Conservation (phyloP, 1,140 invertebrate species). For the Drosophila willistoni region DNA sequence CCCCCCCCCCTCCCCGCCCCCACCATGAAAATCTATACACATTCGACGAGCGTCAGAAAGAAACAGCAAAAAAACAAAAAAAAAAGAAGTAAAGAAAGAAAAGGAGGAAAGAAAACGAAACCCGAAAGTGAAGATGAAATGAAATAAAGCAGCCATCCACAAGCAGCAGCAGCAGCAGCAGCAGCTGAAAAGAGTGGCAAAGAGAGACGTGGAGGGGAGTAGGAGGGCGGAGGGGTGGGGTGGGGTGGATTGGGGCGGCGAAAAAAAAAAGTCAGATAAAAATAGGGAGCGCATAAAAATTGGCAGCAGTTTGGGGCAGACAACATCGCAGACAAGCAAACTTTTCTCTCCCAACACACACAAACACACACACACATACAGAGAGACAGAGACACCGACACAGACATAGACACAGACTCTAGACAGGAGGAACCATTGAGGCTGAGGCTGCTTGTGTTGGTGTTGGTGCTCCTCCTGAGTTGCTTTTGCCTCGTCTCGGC, state of each 20-base stretch:
- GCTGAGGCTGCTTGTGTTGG: slow-evolving; percentile 21
- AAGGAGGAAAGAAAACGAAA: slow-evolving; percentile 72
- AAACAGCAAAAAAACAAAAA: slow-evolving; percentile 61
- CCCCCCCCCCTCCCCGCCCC: not conserved
- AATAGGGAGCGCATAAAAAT: slow-evolving; percentile 80
- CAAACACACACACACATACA: slow-evolving; percentile 17
- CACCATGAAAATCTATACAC: slow-evolving; percentile 68
- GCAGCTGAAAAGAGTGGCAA: not conserved
- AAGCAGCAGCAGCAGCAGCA: slow-evolving; percentile 43
- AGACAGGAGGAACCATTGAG: slow-evolving; percentile 14
- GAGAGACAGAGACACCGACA: slow-evolving; percentile 23
- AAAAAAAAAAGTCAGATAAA: slow-evolving; percentile 37
- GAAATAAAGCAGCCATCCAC: slow-evolving; percentile 61
- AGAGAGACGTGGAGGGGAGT: not conserved
- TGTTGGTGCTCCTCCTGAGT: slow-evolving; percentile 25
- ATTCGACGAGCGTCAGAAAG: slow-evolving; percentile 58
- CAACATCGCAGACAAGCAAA: slow-evolving; percentile 75
- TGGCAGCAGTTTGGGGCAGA: slow-evolving; percentile 79
- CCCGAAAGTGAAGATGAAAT: slow-evolving; percentile 81
- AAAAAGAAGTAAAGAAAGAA: slow-evolving; percentile 63
- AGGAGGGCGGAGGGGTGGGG: not conserved
- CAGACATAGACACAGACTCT: slow-evolving; percentile 28
- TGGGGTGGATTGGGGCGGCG: not conserved
- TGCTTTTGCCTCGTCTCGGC: slow-evolving; percentile 64
- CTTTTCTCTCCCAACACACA: slow-evolving; percentile 28